A percentile compares a stretch with the other conserved stretches of the same genome.
Evolutionary conservation across 2,888 invertebrate species (phyloP).

Genomic region (Panzeria rudis): DNA sequence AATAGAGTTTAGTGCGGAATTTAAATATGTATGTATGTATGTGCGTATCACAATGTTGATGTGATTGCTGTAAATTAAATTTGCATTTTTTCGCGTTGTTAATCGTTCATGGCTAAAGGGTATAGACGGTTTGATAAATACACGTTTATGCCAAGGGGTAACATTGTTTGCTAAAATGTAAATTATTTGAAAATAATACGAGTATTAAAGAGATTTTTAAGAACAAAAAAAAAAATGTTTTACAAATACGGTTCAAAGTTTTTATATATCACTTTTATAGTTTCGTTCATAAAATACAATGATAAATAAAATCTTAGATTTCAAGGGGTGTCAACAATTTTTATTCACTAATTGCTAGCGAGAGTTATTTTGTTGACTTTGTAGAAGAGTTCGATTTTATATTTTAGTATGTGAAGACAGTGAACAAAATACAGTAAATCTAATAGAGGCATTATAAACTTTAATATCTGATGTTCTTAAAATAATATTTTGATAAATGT

Average conservation of each 20-base stretch:
- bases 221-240: background rate
- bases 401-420: too few species aligned
- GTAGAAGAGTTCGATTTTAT: too few species aligned
- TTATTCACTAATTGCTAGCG: too few species aligned
- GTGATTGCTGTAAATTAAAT: conserved; percentile 58
- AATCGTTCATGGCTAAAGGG: conserved; percentile 39
- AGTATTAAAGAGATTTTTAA: background rate
- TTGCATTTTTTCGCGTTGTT: conserved; percentile 39
- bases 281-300: background rate
- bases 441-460: too few species aligned
- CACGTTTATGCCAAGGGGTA: conserved; percentile 5
- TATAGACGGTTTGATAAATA: conserved; percentile 47
- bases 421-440: too few species aligned
- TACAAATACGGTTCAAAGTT: background rate
- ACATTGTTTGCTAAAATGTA: conserved; percentile 16
- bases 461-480: too few species aligned
- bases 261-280: background rate
- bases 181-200: background rate
- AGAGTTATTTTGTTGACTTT: too few species aligned
- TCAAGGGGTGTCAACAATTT: too few species aligned
- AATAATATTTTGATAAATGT: too few species aligned
- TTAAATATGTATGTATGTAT: background rate
- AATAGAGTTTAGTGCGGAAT: background rate
- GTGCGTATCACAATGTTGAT: conserved; percentile 26
- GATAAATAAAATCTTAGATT: background rate